Percentiles rank a stretch among this genome's conserved stretches.
These are phyloP conservation scores for Drosophila kurseongensis DNA, from an alignment of 1,140 invertebrate species.

Conservation along the genomic window DNA sequence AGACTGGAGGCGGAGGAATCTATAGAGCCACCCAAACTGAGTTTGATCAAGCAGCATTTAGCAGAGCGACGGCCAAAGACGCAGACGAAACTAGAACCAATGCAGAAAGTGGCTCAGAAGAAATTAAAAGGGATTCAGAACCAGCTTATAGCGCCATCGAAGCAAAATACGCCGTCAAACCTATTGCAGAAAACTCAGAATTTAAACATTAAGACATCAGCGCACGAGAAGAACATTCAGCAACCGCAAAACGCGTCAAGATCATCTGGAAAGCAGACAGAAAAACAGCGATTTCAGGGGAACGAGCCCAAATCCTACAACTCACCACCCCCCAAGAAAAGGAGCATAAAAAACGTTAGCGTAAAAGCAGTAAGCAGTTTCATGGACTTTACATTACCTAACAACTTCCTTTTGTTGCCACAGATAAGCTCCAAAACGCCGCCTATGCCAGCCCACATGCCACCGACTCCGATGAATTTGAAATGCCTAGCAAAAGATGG, in stretches of 20 bases:
- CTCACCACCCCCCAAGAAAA: not conserved
- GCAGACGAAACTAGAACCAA: not conserved
- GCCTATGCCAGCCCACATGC: slow-evolving; percentile 13
- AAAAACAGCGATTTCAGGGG: not conserved
- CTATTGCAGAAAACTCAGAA: too few species aligned
- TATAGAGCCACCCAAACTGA: not conserved
- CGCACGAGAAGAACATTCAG: not conserved
- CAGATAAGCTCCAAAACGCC: slow-evolving; percentile 36
- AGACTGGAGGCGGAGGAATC: not conserved
- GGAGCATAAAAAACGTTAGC: slow-evolving; percentile 1
- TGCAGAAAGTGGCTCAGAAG: not conserved
- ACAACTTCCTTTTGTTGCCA: slow-evolving; percentile 56
- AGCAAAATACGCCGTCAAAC: not conserved
- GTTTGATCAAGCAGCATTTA: not conserved
- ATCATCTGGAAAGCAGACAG: not conserved
- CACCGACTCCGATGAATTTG: slow-evolving; percentile 27
- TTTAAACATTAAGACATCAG: not conserved
- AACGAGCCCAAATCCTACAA: too few species aligned
- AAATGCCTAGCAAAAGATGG: not conserved
- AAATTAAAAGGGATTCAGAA: not conserved
- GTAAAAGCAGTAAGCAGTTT: slow-evolving; percentile 27
- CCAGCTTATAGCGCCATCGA: too few species aligned
- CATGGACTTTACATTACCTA: slow-evolving; percentile 34
- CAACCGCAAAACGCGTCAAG: not conserved
- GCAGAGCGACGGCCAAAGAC: not conserved